Conservation (phyloP, 2,888 invertebrate genomes). For the Cloeon dipterum region DNA sequence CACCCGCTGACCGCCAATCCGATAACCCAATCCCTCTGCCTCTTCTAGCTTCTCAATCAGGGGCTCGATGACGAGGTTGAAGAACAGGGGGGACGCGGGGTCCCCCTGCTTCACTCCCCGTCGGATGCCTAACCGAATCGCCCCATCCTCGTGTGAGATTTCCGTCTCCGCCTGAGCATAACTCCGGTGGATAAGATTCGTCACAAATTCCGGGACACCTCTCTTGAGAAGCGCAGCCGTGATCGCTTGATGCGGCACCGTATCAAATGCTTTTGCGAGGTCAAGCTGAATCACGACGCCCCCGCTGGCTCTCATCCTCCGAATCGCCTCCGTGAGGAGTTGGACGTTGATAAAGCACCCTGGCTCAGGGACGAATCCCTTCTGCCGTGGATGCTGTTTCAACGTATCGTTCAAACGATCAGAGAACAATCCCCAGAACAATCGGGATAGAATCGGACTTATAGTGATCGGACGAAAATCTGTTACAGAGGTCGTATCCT, state of each 20-base stretch:
- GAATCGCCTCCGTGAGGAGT: too few species aligned
- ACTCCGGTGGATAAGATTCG: conserved; percentile 4
- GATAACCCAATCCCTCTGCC: neutral
- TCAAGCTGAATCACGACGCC: too few species aligned
- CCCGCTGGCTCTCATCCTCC: too few species aligned
- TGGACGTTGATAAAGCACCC: conserved; percentile 15
- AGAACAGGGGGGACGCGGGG: conserved; percentile 7
- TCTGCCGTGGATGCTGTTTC: conserved; percentile 11
- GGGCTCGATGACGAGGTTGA: conserved; percentile 7
- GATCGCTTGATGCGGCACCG: conserved; percentile 9
- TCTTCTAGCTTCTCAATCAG: neutral
- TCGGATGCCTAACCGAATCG: too few species aligned
- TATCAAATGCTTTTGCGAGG: conserved; percentile 11
- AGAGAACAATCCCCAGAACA: conserved; percentile 13
- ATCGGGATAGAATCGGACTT: conserved; percentile 11
- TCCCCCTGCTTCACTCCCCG: conserved; percentile 8
- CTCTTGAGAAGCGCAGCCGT: neutral
- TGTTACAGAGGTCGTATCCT: too few species aligned
- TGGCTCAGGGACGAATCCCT: conserved; percentile 13
- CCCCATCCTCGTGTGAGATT: neutral
- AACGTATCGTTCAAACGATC: conserved; percentile 9
- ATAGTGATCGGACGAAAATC: too few species aligned
- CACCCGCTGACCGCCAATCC: neutral
- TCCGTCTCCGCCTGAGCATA: neutral
- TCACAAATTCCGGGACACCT: neutral